These are phyloP conservation scores for Melopsittacus undulatus DNA, from an alignment of 2,797 vertebrate genomes.

Conservation along the genomic window DNA sequence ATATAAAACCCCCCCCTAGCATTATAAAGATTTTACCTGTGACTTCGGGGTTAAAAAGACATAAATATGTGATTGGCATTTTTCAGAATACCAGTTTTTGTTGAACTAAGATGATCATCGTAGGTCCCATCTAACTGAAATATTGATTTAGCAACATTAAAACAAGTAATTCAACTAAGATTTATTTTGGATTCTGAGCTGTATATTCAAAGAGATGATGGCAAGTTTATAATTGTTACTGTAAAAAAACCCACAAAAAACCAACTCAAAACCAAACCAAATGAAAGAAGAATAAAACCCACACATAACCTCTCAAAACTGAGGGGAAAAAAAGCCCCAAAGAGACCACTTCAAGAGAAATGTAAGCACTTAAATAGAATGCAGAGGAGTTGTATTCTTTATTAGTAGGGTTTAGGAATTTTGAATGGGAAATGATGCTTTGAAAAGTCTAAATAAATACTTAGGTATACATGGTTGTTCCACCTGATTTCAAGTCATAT, in stretches of 20 bases:
- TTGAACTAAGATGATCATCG: background rate
- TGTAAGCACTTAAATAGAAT: background rate
- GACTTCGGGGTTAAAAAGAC: background rate
- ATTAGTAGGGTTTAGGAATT: background rate
- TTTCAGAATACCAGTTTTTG: background rate
- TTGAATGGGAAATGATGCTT: background rate
- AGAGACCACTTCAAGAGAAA: background rate
- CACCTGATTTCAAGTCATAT: background rate
- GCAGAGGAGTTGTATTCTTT: background rate
- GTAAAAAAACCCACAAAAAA: background rate
- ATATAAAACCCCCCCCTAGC: rapidly evolving
- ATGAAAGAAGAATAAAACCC: background rate
- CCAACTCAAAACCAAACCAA: background rate
- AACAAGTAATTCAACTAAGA: background rate
- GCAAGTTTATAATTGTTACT: background rate
- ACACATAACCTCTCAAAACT: rapidly evolving
- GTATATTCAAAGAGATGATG: background rate
- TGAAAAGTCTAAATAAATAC: background rate
- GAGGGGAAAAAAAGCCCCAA: rapidly evolving
- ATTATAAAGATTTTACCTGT: background rate
- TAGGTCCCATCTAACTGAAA: background rate
- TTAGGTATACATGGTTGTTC: background rate
- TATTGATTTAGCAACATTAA: background rate
- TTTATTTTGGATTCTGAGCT: background rate
- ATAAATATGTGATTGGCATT: rapidly evolving